Evolutionary conservation across 2,888 invertebrate genomes (phyloP).

Genomic region (Octodonta nipae): DNA sequence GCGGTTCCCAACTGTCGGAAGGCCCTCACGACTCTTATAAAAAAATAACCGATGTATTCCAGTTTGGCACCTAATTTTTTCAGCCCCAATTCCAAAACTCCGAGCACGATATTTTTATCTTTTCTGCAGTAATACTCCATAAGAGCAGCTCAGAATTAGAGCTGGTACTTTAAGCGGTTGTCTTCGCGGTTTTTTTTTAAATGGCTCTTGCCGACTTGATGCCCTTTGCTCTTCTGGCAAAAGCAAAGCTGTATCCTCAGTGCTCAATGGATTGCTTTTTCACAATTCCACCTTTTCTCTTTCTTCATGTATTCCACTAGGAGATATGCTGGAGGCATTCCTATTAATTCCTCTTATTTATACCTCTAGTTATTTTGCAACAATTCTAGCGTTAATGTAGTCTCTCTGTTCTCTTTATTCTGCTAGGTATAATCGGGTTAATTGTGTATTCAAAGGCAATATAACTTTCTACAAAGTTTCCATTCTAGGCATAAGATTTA

Average conservation of each 20-base stretch:
- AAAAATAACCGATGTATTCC: conserved; percentile 90
- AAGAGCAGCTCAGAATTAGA: conserved; percentile 89
- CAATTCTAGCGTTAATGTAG: conserved; percentile 92
- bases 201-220: conserved; percentile 90
- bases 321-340: conserved; percentile 93
- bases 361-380: conserved; percentile 90
- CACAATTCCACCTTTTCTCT: conserved; percentile 92
- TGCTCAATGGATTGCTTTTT: conserved; percentile 86
- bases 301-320: conserved; percentile 78
- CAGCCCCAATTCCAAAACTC: conserved; percentile 92
- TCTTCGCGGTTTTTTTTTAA: conserved; percentile 95
- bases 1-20: conserved; percentile 77
- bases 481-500: conserved; percentile 93
- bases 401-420: conserved; percentile 95
- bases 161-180: conserved; percentile 69
- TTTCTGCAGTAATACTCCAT: conserved; percentile 99
- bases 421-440: conserved; percentile 80
- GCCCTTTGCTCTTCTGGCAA: conserved; percentile 90
- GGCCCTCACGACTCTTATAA: conserved; percentile 92
- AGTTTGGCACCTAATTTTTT: conserved; percentile 93
- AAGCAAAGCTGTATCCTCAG: conserved; percentile 92
- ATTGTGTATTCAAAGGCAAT: conserved; percentile 74
- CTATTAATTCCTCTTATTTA: conserved; percentile 89
- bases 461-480: conserved; percentile 94
- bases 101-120: conserved; percentile 89